phyloP scores from a whole-genome alignment of 2,113 vertebrate species.

The Electrona antarctica region DNA sequence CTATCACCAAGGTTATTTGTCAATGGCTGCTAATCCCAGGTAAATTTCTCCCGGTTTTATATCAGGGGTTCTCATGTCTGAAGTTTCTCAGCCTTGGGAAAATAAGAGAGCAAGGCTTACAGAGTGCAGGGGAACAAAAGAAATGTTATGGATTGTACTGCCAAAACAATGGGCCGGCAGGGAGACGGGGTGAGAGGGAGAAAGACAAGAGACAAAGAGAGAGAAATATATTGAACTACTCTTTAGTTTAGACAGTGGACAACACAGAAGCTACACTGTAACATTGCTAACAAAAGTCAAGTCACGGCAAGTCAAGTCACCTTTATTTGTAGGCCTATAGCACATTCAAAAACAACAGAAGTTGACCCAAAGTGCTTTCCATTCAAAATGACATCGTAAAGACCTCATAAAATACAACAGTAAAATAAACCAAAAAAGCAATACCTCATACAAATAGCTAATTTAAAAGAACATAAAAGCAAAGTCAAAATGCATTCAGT shows the following conservation, averaged over 20 bases:
- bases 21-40: conserved; percentile 88
- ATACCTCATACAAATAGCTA: too few relatives aligned
- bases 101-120: conserved; percentile 70
- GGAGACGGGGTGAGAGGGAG: conserved; percentile 14
- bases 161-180: conserved; percentile 60
- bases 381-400: too few relatives aligned
- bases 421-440: too few relatives aligned
- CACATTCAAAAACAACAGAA: too few relatives aligned
- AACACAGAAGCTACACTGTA: too few relatives aligned
- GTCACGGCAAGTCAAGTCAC: too few relatives aligned
- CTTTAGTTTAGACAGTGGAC: conserved; percentile 21
- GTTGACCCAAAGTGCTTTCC: too few relatives aligned
- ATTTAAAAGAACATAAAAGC: too few relatives aligned
- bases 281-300: too few relatives aligned
- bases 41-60: conserved; percentile 84
- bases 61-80: conserved; percentile 85
- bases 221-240: conserved; percentile 29
- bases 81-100: conserved; percentile 83
- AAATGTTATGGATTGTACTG: conserved; percentile 79
- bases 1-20: conserved; percentile 88
- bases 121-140: conserved; percentile 73
- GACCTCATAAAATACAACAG: too few relatives aligned
- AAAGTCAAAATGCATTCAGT: too few relatives aligned
- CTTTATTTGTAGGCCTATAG: too few relatives aligned
- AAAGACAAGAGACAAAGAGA: conserved; percentile 23